phyloP scores from a whole-genome alignment of 2,797 vertebrate genomes.

The Tragelaphus oryx region DNA sequence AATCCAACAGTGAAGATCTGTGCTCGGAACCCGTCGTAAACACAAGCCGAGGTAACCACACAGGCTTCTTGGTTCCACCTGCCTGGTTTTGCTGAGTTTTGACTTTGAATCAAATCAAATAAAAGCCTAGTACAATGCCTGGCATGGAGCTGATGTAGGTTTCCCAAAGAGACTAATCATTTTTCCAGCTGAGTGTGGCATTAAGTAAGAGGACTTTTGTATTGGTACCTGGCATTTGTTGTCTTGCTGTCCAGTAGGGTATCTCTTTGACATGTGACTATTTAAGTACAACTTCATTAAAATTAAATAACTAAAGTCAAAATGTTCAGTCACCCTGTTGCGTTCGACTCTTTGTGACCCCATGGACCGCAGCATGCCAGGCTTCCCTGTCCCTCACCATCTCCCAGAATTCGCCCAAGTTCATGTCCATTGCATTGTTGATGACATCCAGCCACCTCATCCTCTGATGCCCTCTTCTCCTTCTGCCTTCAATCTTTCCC shows the following conservation, averaged over 20 bases:
- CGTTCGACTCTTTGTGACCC: fast-evolving
- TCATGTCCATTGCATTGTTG: neutral
- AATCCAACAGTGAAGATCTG: neutral
- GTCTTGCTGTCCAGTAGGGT: neutral
- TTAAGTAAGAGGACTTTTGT: neutral
- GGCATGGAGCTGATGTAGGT: neutral
- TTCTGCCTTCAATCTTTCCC: neutral
- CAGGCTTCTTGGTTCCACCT: neutral
- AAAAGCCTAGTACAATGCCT: neutral
- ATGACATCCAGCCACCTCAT: neutral
- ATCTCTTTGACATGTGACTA: neutral
- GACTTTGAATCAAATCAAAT: neutral
- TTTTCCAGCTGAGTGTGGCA: neutral
- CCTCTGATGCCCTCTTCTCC: neutral
- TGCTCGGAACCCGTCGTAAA: neutral
- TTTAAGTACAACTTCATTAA: conserved; percentile 16
- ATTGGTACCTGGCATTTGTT: neutral
- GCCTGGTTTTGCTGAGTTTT: neutral
- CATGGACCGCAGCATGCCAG: neutral
- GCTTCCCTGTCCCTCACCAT: neutral
- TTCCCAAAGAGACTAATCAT: neutral
- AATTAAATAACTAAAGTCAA: neutral
- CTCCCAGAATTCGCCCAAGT: neutral
- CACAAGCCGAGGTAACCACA: neutral
- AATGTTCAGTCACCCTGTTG: neutral